Conservation (phyloP, 2,888 invertebrate species). For the Tyria jacobaeae region DNA sequence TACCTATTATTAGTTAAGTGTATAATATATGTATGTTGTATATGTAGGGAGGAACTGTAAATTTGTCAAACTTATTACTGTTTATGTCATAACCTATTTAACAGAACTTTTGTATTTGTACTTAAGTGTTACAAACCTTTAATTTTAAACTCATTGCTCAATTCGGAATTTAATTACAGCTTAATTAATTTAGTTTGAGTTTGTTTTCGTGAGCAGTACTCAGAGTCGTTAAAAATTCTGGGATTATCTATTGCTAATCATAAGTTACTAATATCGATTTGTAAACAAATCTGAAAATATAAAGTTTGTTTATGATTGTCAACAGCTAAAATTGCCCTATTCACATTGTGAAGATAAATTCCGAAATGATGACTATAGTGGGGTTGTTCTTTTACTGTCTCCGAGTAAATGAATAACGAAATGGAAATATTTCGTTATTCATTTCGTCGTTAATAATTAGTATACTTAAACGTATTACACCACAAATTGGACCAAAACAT, state of each 20-base stretch:
- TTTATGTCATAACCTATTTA: conserved; percentile 1
- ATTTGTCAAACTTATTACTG: conserved; percentile 8
- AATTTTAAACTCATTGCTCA: not conserved
- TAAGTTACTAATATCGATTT: not conserved
- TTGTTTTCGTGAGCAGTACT: no score
- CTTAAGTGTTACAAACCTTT: not conserved
- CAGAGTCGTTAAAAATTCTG: not conserved
- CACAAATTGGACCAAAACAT: no score
- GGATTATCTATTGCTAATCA: not conserved
- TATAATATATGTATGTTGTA: conserved; percentile 19
- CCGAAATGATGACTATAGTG: not conserved
- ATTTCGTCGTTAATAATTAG: no score
- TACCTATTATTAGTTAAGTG: conserved; percentile 20
- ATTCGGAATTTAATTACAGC: not conserved
- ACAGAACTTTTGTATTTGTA: not conserved
- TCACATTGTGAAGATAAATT: not conserved
- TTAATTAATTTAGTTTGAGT: no score
- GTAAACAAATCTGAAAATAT: no score
- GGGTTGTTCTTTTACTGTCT: not conserved
- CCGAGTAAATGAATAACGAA: no score
- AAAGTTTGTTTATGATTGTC: not conserved
- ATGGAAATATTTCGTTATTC: no score
- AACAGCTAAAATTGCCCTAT: not conserved
- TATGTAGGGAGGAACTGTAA: conserved; percentile 10
- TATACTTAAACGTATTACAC: no score